A percentile compares a stretch with the other conserved stretches of the same genome.
Evolutionary conservation across 2,797 vertebrate genomes (phyloP).

Genomic region (Karalla daura): DNA sequence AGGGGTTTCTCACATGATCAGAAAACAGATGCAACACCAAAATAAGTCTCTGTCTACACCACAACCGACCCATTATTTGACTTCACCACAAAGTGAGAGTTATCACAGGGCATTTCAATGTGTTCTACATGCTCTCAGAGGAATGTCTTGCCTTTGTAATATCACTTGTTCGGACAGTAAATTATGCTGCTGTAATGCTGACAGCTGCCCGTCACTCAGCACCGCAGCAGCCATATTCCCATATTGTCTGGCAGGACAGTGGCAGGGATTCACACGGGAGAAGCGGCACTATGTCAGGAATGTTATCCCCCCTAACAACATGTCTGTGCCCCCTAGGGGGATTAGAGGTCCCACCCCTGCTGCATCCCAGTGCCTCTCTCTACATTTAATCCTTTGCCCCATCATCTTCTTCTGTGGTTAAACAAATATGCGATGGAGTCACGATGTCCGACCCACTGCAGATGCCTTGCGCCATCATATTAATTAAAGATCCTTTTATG

Average conservation of each 20-base stretch:
- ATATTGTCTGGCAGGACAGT: slow-evolving; percentile 17
- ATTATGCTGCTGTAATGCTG: background rate
- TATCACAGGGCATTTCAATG: background rate
- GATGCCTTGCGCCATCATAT: background rate
- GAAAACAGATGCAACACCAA: too few species aligned
- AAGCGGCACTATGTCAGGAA: slow-evolving; percentile 14
- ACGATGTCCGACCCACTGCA: background rate
- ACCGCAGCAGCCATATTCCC: background rate
- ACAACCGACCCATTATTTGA: too few species aligned
- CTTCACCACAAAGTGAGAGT: too few species aligned
- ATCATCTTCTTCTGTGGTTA: background rate
- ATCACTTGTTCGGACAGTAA: background rate
- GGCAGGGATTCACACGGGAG: slow-evolving; percentile 32
- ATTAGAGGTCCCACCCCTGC: slow-evolving; percentile 21
- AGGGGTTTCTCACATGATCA: slow-evolving; percentile 15
- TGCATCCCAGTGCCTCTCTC: slow-evolving; percentile 1
- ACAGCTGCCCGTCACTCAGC: slow-evolving; percentile 26
- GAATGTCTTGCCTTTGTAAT: background rate
- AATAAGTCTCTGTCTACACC: background rate
- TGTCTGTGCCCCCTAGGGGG: slow-evolving; percentile 6
- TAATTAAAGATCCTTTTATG: background rate
- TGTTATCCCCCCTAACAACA: slow-evolving; percentile 9
- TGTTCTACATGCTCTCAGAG: background rate
- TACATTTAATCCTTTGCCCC: background rate
- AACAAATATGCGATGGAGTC: background rate